Evolutionary conservation across 2,113 vertebrate genomes (phyloP), one percentile per base, ranked within the genome.

Genomic region (Solea senegalensis): DNA sequence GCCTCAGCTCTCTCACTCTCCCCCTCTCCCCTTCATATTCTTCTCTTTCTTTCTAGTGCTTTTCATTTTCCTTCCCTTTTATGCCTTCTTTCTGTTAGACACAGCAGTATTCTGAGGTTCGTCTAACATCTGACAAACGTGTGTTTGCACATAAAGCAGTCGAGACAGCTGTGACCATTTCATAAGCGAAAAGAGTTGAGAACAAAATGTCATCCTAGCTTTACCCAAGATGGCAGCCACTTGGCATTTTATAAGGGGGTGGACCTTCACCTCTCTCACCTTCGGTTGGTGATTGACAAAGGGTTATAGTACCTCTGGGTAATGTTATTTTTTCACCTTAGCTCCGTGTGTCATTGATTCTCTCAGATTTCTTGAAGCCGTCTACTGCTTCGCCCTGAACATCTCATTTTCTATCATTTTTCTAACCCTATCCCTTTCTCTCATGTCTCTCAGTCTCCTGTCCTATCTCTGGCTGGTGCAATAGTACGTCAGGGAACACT

Each of bases 151-250:
- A 16, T 14, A 26, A 50, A 39, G n/a, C 27, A 40, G 44, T 0
- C 45, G n/a, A 48, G 70, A 40, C 11, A 16, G 27, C 55, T 53
- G 61, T 45, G 14, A 52, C 14, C 2, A 8, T 16, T 26, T 54
- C 50, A 58, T 59, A 14, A 48, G 44, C 34, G 52, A 9, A 34
- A 60, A 52, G 39, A 54, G 27, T 27, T 48, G 8, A 39, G 7
- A n/a, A 16, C 12, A 48, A 27, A 28, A 72, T 69, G n/a, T 63
- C 27, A 52, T 52, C 27, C 40, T 14, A 16, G 41, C 57, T 60
- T 6, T 13, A 3, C 14, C 55, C 49, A 64, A 77, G 65, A 80
- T 64, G 69, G 79, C 59, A 73, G 64, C 65, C 28, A 27, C 65
- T 70, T 67, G 39, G 43, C 48, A 67, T 73, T 67, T 71, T 49